Evolutionary conservation across 2,888 invertebrate species (phyloP).

Genomic region (Monopis laevigella): DNA sequence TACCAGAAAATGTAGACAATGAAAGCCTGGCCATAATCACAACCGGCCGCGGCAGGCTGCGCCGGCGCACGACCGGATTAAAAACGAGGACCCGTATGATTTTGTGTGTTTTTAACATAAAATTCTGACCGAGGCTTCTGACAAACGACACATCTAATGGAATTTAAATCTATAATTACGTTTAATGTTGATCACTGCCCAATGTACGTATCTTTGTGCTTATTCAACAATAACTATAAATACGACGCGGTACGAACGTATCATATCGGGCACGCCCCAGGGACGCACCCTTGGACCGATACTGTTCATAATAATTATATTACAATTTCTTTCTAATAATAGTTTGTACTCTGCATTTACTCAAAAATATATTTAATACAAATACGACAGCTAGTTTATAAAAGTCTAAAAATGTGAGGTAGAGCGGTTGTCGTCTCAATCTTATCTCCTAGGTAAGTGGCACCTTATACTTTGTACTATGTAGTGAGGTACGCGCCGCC

Average conservation of each 20-base stretch:
- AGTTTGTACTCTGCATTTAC: constrained; percentile 48
- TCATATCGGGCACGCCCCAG: background rate
- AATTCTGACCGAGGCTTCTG: constrained; percentile 43
- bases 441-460: constrained; percentile 22
- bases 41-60: constrained; percentile 35
- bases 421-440: constrained; percentile 50
- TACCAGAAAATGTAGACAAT: background rate
- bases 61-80: constrained; percentile 33
- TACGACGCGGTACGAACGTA: background rate
- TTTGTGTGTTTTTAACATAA: constrained; percentile 49
- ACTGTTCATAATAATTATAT: constrained; percentile 1
- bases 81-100: constrained; percentile 59
- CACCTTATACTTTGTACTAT: constrained; percentile 23
- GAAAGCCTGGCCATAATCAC: constrained; percentile 20
- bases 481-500: constrained; percentile 16
- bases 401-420: constrained; percentile 55
- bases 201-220: constrained; percentile 66
- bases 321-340: constrained; percentile 24
- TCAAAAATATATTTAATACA: constrained; percentile 60
- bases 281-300: background rate
- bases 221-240: constrained; percentile 40
- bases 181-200: constrained; percentile 68
- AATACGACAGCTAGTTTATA: constrained; percentile 60
- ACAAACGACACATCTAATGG: constrained; percentile 52
- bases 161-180: constrained; percentile 63